Evolutionary conservation across 2,113 vertebrate genomes (phyloP).

Genomic region (Mobula hypostoma): DNA sequence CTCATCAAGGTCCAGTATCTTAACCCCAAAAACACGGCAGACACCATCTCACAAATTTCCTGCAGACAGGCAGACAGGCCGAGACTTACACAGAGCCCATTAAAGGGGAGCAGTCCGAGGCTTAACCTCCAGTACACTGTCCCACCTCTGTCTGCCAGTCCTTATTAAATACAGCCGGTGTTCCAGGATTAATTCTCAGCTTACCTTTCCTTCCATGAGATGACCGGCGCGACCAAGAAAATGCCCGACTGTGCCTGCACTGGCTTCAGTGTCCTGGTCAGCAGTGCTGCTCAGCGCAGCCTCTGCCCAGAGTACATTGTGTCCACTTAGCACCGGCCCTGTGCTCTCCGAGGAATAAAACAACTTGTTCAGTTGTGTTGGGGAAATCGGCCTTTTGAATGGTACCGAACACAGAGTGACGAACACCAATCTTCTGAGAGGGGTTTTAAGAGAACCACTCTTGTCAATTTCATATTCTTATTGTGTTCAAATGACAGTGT

Average conservation of each 20-base stretch:
- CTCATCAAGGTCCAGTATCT: slow-evolving; percentile 68
- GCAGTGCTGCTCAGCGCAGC: background rate
- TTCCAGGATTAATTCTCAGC: no score
- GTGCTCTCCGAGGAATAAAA: background rate
- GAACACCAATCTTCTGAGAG: no score
- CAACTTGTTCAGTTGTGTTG: background rate
- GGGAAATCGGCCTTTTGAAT: background rate
- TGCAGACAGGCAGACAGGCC: no score
- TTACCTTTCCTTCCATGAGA: background rate
- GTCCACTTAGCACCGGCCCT: background rate
- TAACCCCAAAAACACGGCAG: slow-evolving; percentile 62
- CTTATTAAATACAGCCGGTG: no score
- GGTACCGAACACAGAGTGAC: no score
- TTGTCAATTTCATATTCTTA: no score
- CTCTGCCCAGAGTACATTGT: background rate
- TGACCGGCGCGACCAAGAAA: slow-evolving; percentile 30
- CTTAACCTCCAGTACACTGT: background rate
- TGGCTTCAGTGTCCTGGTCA: slow-evolving; percentile 5
- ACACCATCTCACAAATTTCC: no score
- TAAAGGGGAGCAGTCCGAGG: background rate
- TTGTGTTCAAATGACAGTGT: no score
- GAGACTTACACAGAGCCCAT: no score
- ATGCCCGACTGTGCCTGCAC: slow-evolving; percentile 27
- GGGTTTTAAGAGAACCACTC: no score
- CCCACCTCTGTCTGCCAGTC: no score